These are phyloP conservation scores for Protobothrops mucrosquamatus DNA, from an alignment of 2,113 vertebrate species.

Conservation along the genomic window DNA sequence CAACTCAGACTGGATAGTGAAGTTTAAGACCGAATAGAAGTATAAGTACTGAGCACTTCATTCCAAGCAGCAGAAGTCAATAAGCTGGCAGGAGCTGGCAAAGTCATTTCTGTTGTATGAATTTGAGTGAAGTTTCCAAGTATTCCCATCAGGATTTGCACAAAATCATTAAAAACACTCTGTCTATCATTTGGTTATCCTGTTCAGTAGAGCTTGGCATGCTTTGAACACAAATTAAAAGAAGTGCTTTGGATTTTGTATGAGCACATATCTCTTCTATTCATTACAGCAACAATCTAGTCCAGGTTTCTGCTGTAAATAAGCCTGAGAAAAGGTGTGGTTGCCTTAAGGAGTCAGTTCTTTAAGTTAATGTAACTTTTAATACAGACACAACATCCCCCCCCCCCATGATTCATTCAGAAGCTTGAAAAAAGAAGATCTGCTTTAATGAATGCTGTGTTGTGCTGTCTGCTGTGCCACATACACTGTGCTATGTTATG, in stretches of 20 bases:
- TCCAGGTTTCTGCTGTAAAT: neutral
- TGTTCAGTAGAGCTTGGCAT: neutral
- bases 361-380: neutral
- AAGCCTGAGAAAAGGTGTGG: neutral
- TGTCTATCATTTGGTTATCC: neutral
- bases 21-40: neutral
- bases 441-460: neutral
- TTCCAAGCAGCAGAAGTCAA: neutral
- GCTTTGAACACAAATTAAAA: neutral
- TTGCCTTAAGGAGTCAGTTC: neutral
- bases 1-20: neutral
- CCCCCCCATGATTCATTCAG: neutral
- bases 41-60: neutral
- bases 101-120: neutral
- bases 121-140: neutral
- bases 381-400: neutral
- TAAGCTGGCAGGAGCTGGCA: neutral
- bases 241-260: neutral
- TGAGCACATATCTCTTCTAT: neutral
- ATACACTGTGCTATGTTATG: neutral
- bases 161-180: neutral
- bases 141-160: neutral
- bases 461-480: neutral
- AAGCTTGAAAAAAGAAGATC: neutral
- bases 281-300: neutral